Base-by-base conservation (phyloP, 2,888 invertebrate species). In the Platerodrilus igneus region DNA sequence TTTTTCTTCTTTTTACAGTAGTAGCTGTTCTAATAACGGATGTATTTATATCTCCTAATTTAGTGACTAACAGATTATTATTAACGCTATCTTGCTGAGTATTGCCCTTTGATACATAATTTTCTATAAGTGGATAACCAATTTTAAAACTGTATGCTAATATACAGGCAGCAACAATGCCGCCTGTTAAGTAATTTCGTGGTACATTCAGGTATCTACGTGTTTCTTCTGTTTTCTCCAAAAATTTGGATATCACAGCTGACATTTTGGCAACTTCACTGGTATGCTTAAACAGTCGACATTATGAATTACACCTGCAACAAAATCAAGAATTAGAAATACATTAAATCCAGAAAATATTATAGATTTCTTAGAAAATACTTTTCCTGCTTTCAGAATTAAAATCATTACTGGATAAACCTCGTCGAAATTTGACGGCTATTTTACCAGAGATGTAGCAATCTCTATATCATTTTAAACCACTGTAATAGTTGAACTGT, bases 211-310 rank as follows among this genome's bases (percentile, higher is more conserved):
- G 56, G 28, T 64, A 55, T 27, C 68, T 74, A 50, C 72, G 73
- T 52, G 74, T 76, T 35, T 69, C 66, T 25, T 79, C 73, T 37
- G 77, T 70, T 47, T 72, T 71, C 55, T 77, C 73, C 42, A 82
- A 60, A 52, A 79, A 73, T 65, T 83, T 84, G 2, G 83, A 83
- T 50, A 83, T 70, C 51, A 77, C 76, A 39, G 76, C 68, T 39
- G 77, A 74, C 78, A 77, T 78, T 50, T 60, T 67, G 5, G 5
- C 11, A 18, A 8, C n/a, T n/a, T n/a, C n/a, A n/a, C n/a, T n/a
- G n/a, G n/a, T n/a, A n/a, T n/a, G n/a, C n/a, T n/a, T n/a, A n/a
- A n/a, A n/a, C n/a, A n/a, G n/a, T n/a, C n/a, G n/a, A n/a, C n/a
- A n/a, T n/a, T n/a, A n/a, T n/a, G n/a, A n/a, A n/a, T n/a, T n/a